Evolutionary conservation across 1,140 invertebrate species (phyloP).

Genomic region (Rhopalosiphum maidis): DNA sequence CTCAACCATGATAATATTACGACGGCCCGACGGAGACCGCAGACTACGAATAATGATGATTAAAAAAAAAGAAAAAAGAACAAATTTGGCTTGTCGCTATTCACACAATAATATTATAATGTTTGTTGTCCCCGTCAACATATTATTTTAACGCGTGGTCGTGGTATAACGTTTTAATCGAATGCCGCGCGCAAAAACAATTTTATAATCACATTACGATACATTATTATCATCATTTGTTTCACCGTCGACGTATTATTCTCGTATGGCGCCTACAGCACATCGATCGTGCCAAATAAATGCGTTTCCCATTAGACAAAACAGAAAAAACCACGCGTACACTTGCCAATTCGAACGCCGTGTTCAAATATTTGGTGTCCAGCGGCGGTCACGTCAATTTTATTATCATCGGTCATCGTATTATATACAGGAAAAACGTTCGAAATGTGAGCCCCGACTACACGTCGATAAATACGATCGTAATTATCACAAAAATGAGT

Average conservation of each 20-base stretch:
- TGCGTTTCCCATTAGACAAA: constrained; percentile 50
- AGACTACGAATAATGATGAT: neutral
- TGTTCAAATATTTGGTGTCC: constrained; percentile 33
- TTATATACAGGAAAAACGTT: neutral
- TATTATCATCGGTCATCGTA: neutral
- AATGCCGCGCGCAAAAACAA: neutral
- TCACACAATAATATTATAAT: neutral
- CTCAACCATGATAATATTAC: neutral
- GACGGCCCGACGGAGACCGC: neutral
- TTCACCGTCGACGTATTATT: neutral
- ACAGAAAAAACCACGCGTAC: neutral
- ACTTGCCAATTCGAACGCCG: constrained; percentile 36
- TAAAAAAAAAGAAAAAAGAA: neutral
- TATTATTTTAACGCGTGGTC: neutral
- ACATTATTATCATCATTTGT: neutral
- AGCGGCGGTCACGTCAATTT: neutral
- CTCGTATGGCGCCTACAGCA: neutral
- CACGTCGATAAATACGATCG: neutral
- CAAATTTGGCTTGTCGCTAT: neutral
- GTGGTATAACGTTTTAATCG: too few relatives aligned
- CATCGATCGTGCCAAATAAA: constrained; percentile 16
- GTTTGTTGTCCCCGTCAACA: neutral
- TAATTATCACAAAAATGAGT: neutral
- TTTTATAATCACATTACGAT: neutral
- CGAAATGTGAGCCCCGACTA: neutral